phyloP scores from a whole-genome alignment of 2,113 vertebrate species.

The Boleophthalmus pectinirostris region DNA sequence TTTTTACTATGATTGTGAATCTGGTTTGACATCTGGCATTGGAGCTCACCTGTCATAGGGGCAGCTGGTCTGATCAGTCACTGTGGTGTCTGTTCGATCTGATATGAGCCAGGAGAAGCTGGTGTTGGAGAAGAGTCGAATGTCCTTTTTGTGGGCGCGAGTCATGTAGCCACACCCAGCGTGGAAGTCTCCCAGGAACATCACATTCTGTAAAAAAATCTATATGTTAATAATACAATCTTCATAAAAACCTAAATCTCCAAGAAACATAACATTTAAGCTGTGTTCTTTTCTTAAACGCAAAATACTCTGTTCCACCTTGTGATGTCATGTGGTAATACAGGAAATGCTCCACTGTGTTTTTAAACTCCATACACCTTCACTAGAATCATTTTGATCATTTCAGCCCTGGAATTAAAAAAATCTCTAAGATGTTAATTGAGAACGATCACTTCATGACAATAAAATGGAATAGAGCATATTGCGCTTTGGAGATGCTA shows the following conservation, averaged over 20 bases:
- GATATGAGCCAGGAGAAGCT: conserved; percentile 63
- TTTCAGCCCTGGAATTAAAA: too few relatives aligned
- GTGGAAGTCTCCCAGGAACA: conserved; percentile 70
- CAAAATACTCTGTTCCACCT: too few relatives aligned
- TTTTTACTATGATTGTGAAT: too few relatives aligned
- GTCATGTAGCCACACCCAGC: conserved; percentile 62
- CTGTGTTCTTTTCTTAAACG: too few relatives aligned
- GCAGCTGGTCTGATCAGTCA: conserved; percentile 33
- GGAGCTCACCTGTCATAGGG: conserved; percentile 62
- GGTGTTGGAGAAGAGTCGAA: conserved; percentile 42
- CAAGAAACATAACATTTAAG: background rate
- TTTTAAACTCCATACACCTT: too few relatives aligned
- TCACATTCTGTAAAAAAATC: conserved; percentile 47
- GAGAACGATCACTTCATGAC: too few relatives aligned
- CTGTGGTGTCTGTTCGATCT: conserved; percentile 63
- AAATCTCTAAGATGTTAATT: too few relatives aligned
- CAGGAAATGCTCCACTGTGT: too few relatives aligned
- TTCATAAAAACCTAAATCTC: conserved; percentile 12
- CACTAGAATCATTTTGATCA: too few relatives aligned
- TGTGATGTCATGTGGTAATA: too few relatives aligned
- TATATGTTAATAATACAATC: conserved; percentile 1
- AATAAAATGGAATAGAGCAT: too few relatives aligned
- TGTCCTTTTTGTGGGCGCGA: conserved; percentile 17
- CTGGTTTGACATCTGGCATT: background rate
- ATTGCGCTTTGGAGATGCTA: too few relatives aligned